A percentile compares a stretch with the other conserved stretches of the same genome.
Evolutionary conservation across 2,888 invertebrate species (phyloP).

Genomic region (Toxonevra muliebris): DNA sequence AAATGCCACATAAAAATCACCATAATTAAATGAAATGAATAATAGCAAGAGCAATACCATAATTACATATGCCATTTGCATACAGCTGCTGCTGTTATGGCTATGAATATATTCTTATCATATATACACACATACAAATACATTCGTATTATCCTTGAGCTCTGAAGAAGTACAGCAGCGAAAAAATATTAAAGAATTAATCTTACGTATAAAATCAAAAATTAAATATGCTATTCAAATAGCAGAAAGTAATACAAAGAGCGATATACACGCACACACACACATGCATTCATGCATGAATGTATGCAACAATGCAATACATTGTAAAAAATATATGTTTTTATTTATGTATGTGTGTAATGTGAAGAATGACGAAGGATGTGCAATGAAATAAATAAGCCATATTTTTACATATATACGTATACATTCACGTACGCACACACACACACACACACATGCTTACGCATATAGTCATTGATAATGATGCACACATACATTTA

Average conservation of each 20-base stretch:
- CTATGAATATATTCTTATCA: not conserved
- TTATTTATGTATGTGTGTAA: too few relatives aligned
- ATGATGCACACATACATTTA: too few relatives aligned
- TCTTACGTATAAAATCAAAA: not conserved
- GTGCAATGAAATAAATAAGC: too few relatives aligned
- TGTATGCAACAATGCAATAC: not conserved
- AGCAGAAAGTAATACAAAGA: not conserved
- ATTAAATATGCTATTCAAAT: slow-evolving; percentile 4
- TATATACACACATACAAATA: not conserved
- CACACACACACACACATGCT: not conserved
- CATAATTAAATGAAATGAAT: too few relatives aligned
- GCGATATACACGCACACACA: not conserved
- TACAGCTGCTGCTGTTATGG: too few relatives aligned
- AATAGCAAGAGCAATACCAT: too few relatives aligned
- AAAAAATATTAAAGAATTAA: not conserved
- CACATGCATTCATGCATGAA: not conserved
- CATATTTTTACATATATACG: not conserved
- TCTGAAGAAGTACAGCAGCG: not conserved
- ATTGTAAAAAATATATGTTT: too few relatives aligned
- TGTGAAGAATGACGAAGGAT: too few relatives aligned
- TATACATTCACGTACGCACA: not conserved
- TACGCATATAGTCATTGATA: too few relatives aligned
- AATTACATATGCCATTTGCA: too few relatives aligned
- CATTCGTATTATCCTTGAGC: not conserved
- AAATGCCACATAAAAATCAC: too few relatives aligned